Evolutionary conservation across 2,113 vertebrate genomes (phyloP).

Genomic region (Rafetus swinhoei): DNA sequence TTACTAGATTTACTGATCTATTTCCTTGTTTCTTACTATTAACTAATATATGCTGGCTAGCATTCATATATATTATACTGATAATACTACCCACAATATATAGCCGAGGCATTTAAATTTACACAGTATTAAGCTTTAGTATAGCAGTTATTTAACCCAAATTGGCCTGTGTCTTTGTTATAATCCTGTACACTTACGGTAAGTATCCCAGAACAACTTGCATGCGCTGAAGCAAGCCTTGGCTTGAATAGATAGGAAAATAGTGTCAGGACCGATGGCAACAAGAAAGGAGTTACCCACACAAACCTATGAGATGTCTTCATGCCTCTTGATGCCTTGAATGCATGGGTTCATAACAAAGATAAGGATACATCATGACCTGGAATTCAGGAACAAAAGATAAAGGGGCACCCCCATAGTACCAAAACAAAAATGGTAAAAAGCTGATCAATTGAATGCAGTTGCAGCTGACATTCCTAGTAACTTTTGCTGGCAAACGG

Average conservation of each 20-base stretch:
- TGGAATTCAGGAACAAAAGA: background rate
- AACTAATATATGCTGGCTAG: background rate
- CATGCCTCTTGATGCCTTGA: background rate
- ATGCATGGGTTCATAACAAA: background rate
- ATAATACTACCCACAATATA: background rate
- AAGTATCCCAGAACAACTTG: background rate
- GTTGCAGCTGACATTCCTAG: background rate
- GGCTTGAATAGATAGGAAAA: background rate
- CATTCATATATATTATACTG: background rate
- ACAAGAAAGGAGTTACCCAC: background rate
- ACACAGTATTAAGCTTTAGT: background rate
- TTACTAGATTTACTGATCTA: background rate
- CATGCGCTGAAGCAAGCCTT: background rate
- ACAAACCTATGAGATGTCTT: background rate
- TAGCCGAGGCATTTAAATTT: background rate
- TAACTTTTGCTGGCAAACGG: background rate
- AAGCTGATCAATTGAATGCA: background rate
- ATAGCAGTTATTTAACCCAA: background rate
- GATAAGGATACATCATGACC: background rate
- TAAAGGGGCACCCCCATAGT: background rate
- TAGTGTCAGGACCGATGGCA: background rate
- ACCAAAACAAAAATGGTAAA: background rate
- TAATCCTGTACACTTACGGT: background rate
- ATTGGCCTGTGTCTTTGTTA: background rate
- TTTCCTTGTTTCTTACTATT: background rate